Base-by-base conservation (phyloP, 2,888 invertebrate genomes). In the Adelognathus sp. region DNA sequence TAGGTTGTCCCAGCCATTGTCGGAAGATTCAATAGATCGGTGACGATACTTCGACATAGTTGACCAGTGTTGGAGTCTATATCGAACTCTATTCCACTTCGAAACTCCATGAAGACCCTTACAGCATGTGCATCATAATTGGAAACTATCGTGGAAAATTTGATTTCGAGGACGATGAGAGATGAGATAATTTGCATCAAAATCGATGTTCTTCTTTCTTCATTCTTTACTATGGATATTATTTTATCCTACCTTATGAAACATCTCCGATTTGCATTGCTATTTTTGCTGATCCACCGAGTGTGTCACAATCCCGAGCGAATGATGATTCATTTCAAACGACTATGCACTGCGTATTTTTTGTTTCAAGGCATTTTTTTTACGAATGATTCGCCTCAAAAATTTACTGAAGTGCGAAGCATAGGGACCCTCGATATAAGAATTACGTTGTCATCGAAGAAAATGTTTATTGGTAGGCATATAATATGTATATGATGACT, bases 391-490 rank as follows among this genome's bases (percentile, higher is more conserved):
- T n/a, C n/a, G n/a, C n/a, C n/a, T n/a, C n/a, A 6, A 14, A 39
- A 39, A n/a, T 39, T 0, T n/a, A 39, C 3, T 0, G n/a, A 39
- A n/a, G 3, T n/a, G 39, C 14, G 21, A 16, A 29, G 29, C 11
- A 4, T 14, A 16, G 16, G 16, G 29, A 54, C 14, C 4, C 24
- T 14, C 31, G 24, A 64, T 16, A 16, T 9, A 52, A 24, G 1
- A 63, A 54, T 31, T 11, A 41, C 64, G n/a, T 56, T 72, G n/a
- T 69, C 27, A 46, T 69, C 69, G 63, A 31, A 76, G 67, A 77
- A 71, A 77, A 50, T 64, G 21, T 74, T 76, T 78, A 73, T 76
- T 74, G 58, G 60, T 58, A 76, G 67, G 58, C 74, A 46, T 75
- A 56, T 16, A 66, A 66, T 63, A 64, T 67, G 41, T 52, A 72